These are phyloP conservation scores for Morelia viridis DNA, from an alignment of 2,797 vertebrate species.

Conservation along the genomic window DNA sequence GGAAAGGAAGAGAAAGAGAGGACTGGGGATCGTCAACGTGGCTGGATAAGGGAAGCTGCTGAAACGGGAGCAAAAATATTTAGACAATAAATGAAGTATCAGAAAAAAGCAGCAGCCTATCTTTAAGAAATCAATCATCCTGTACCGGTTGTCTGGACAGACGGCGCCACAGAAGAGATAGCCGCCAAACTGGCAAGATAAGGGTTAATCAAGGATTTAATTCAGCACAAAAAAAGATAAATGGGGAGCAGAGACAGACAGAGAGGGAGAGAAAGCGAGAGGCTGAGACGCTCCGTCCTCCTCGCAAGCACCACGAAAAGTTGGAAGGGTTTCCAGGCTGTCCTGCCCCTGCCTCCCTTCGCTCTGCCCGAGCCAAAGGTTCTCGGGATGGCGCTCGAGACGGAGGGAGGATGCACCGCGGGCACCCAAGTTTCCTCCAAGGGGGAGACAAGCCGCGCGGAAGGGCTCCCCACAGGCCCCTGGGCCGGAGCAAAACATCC, in stretches of 20 bases:
- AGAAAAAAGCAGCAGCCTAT: slow-evolving; percentile 89
- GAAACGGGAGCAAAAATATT: slow-evolving; percentile 84
- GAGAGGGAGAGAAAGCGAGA: slow-evolving; percentile 26
- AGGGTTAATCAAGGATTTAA: slow-evolving; percentile 84
- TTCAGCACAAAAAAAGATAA: slow-evolving; percentile 72
- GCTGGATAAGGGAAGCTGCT: slow-evolving; percentile 79
- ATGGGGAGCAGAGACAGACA: slow-evolving; percentile 41
- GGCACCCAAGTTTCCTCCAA: not conserved
- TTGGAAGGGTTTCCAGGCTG: not conserved
- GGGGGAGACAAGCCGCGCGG: not conserved
- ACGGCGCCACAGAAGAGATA: slow-evolving; percentile 93
- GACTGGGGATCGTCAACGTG: slow-evolving; percentile 79
- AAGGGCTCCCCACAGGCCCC: not conserved
- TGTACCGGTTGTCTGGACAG: slow-evolving; percentile 91
- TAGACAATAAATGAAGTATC: slow-evolving; percentile 98
- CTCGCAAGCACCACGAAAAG: slow-evolving; percentile 36
- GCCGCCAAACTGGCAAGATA: slow-evolving; percentile 82
- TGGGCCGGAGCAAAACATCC: not conserved
- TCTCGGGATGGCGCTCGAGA: not conserved
- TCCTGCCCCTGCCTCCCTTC: not conserved
- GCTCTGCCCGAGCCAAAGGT: not conserved
- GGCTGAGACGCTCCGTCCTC: slow-evolving; percentile 31
- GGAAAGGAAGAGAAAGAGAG: slow-evolving; percentile 23
- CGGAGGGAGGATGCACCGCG: too few species aligned
- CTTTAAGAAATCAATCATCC: slow-evolving; percentile 97